Base-by-base conservation (phyloP, 2,888 invertebrate genomes). In the Thera britannica region DNA sequence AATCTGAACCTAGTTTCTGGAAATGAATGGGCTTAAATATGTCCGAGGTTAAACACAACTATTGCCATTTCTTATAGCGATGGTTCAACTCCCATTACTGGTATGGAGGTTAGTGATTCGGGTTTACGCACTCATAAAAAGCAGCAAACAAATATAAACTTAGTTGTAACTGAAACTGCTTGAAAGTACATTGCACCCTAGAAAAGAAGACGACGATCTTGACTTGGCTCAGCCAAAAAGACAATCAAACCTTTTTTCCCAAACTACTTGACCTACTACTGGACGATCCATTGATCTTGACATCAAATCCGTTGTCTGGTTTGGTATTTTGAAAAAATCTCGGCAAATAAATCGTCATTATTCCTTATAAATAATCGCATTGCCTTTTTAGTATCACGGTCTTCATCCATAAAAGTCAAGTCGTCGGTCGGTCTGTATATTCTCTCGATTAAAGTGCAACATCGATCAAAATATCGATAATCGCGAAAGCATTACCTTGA, bases 391-490 rank as follows among this genome's bases (percentile, higher is more conserved):
- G 52, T 49, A 41, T 38, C 38, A 38, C 36, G 38, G 55, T 23
- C 23, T 51, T 41, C 49, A 38, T 60, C 51, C 60, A 51, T 49
- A 67, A 49, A 52, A 52, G 52, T 52, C 52, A 52, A 52, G 52
- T 52, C 46, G 57, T 60, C 49, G 49, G 62, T 62, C 38, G 58
- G 55, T 61, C 55, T 58, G 35, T 70, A 60, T 65, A 66, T 46
- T 57, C 56, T 64, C 52, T 68, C 60, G 67, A 67, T 71, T 65
- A 68, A 71, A 64, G 63, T 51, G 65, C 62, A 65, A 60, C 62
- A 71, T 71, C 71, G 70, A 70, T 68, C 62, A 67, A 73, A 68
- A 61, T 34, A 63, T 63, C 67, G 63, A 71, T 64, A 56, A 62
- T 57, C 63, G 54, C 68, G 62, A 72, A 70, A 67, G 60, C 58